These are phyloP conservation scores for Rhyacichthys aspro DNA, from an alignment of 2,797 vertebrate species.

Conservation along the genomic window DNA sequence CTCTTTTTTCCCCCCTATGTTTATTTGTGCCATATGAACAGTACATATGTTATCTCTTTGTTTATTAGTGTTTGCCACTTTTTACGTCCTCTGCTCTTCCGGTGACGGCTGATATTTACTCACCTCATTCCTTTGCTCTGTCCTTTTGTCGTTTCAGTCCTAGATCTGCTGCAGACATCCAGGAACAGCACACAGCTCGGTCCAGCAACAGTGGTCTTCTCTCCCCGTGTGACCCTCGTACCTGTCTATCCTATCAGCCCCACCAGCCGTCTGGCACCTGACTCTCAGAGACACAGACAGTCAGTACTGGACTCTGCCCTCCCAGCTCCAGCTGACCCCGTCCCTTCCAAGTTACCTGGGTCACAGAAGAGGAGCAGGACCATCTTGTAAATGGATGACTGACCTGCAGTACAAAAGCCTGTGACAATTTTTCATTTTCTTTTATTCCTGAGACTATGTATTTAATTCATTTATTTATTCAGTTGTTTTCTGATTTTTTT, in stretches of 20 bases:
- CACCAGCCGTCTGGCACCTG: slow-evolving; percentile 83
- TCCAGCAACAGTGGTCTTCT: slow-evolving; percentile 70
- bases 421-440: slow-evolving; percentile 39
- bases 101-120: background rate
- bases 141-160: slow-evolving; percentile 78
- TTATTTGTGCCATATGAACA: background rate
- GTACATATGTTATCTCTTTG: background rate
- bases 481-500: slow-evolving; percentile 62
- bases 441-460: slow-evolving; percentile 66
- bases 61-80: slow-evolving; percentile 12
- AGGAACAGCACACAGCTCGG: slow-evolving; percentile 79
- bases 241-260: slow-evolving; percentile 84
- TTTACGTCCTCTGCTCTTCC: background rate
- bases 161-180: slow-evolving; percentile 79
- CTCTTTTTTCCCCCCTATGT: background rate
- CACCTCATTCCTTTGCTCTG: background rate
- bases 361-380: slow-evolving; percentile 53
- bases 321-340: slow-evolving; percentile 15
- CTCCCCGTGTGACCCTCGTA: slow-evolving; percentile 87
- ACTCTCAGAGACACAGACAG: slow-evolving; percentile 53
- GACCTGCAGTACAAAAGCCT: slow-evolving; percentile 36
- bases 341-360: slow-evolving; percentile 47
- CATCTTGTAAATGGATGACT: slow-evolving; percentile 26
- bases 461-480: slow-evolving; percentile 61
- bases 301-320: slow-evolving; percentile 40